Evolutionary conservation across 2,888 invertebrate species (phyloP).

Genomic region (Spatulosminthurus flaviceps): DNA sequence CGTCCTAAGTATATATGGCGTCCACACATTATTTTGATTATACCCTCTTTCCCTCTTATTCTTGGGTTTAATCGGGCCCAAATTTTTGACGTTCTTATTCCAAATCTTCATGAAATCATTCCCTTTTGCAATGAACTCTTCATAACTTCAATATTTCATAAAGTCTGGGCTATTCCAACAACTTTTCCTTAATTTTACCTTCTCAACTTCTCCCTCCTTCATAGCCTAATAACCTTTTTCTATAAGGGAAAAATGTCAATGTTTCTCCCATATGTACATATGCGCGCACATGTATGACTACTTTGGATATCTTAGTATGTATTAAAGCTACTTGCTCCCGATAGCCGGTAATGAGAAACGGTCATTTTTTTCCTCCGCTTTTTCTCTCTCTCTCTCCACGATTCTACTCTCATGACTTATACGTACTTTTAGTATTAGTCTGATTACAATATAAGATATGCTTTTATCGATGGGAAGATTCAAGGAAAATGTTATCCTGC

Average conservation of each 20-base stretch:
- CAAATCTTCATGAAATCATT: constrained; percentile 40
- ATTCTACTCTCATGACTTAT: not conserved
- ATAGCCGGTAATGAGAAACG: too few species aligned
- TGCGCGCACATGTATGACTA: too few species aligned
- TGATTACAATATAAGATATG: too few species aligned
- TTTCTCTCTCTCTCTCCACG: not conserved
- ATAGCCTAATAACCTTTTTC: not conserved
- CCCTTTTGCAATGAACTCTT: constrained; percentile 34
- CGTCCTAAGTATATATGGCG: not conserved
- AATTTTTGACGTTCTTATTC: constrained; percentile 51
- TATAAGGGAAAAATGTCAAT: too few species aligned
- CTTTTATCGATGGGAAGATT: too few species aligned
- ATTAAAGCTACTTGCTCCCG: too few species aligned
- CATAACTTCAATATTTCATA: constrained; percentile 42
- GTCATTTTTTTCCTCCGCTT: not conserved
- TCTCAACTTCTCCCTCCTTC: not conserved
- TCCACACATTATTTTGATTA: constrained; percentile 51
- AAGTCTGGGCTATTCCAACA: constrained; percentile 32
- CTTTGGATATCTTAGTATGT: too few species aligned
- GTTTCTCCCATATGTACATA: too few species aligned
- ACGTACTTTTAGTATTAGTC: too few species aligned
- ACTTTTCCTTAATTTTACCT: constrained; percentile 38
- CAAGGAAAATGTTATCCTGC: too few species aligned
- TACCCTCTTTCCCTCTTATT: constrained; percentile 47
- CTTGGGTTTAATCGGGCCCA: constrained; percentile 51